phyloP scores from a whole-genome alignment of 2,797 vertebrate genomes.

The Schizothorax lantsangensis region DNA sequence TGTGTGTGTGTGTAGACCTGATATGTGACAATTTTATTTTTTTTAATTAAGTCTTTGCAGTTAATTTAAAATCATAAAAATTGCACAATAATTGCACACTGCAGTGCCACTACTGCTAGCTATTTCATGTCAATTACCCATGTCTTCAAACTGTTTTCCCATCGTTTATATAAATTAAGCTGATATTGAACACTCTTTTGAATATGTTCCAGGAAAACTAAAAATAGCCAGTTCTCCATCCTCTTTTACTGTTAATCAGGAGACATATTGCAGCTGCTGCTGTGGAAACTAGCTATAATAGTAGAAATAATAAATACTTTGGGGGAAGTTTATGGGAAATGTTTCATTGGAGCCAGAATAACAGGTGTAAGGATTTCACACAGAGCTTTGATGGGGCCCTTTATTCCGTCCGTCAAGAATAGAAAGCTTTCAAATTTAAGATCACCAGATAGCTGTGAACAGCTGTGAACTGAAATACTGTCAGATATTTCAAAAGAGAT shows the following conservation, averaged over 20 bases:
- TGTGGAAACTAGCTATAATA: constrained; percentile 67
- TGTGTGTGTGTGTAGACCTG: neutral
- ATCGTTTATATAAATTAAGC: constrained; percentile 2
- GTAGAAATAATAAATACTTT: constrained; percentile 58
- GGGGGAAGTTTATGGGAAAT: constrained; percentile 46
- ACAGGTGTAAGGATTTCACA: constrained; percentile 57
- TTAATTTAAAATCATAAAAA: neutral
- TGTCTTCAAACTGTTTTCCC: neutral
- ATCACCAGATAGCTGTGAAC: constrained; percentile 5
- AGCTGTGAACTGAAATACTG: constrained; percentile 26
- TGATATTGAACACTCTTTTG: constrained; percentile 55
- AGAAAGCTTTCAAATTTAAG: constrained; percentile 39
- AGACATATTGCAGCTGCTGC: constrained; percentile 59
- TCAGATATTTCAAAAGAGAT: constrained; percentile 18
- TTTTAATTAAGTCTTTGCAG: neutral
- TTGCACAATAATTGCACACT: neutral
- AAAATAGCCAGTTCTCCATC: constrained; percentile 68
- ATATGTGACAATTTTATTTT: neutral
- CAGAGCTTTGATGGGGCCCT: neutral
- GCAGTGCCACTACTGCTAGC: neutral
- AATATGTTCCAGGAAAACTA: constrained; percentile 68
- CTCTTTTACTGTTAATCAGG: constrained; percentile 47
- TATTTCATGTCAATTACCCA: neutral
- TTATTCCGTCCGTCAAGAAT: constrained; percentile 45
- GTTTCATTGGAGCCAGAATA: constrained; percentile 29